A percentile compares a stretch with the other conserved stretches of the same genome.
Evolutionary conservation across 2,113 vertebrate genomes (phyloP).

Genomic region (Odontophorus gujanensis): DNA sequence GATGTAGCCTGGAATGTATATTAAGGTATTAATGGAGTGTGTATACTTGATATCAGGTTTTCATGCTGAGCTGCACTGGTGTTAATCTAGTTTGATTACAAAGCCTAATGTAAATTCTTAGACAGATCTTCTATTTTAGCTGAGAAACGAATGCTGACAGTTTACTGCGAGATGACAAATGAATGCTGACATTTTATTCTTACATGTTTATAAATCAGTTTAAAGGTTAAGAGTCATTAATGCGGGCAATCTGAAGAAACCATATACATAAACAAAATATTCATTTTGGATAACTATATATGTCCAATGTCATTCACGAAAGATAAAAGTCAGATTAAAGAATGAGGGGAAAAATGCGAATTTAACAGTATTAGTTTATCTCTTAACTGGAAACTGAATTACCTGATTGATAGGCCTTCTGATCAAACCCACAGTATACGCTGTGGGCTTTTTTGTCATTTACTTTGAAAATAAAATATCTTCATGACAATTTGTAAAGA

Average conservation of each 20-base stretch:
- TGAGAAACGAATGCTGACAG: conserved; percentile 76
- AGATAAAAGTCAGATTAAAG: conserved; percentile 65
- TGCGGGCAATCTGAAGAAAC: conserved; percentile 59
- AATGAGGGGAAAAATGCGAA: conserved; percentile 41
- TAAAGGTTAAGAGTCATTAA: conserved; percentile 75
- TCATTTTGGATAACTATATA: conserved; percentile 68
- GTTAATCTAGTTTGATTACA: conserved; percentile 73
- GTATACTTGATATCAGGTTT: conserved; percentile 58
- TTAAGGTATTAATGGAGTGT: conserved; percentile 68
- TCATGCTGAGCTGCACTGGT: conserved; percentile 58
- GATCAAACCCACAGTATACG: conserved; percentile 6
- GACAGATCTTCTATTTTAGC: conserved; percentile 71
- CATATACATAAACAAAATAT: conserved; percentile 71
- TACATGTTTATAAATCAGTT: conserved; percentile 76
- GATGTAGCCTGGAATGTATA: conserved; percentile 55
- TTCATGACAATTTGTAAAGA: neutral
- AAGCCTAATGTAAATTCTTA: conserved; percentile 70
- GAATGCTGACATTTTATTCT: conserved; percentile 77
- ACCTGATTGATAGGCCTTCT: conserved; percentile 42
- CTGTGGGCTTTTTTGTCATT: neutral
- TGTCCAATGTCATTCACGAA: conserved; percentile 49
- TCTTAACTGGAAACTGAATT: conserved; percentile 52
- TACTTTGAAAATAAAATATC: conserved; percentile 39
- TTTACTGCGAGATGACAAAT: conserved; percentile 74
- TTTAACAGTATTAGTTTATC: conserved; percentile 58